Percentiles rank a stretch among this genome's conserved stretches.
Conservation (phyloP, 1,140 invertebrate genomes). For the Eurosta solidaginis region DNA sequence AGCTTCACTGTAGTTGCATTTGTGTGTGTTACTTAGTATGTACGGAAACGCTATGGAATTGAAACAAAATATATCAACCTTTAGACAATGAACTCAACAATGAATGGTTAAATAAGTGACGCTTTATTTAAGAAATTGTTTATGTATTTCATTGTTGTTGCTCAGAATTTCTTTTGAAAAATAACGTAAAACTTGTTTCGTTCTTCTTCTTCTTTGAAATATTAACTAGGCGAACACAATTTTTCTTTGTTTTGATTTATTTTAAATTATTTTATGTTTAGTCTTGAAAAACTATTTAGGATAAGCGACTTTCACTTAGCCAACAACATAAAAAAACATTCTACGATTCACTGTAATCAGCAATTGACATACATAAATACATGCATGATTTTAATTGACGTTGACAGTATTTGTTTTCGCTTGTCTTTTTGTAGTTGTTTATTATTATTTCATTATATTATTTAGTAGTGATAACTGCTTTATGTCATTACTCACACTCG, state of each 20-base stretch:
- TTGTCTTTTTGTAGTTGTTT: background rate
- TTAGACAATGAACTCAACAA: background rate
- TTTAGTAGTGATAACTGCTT: background rate
- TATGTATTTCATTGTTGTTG: background rate
- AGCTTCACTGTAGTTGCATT: background rate
- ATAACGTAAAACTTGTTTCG: background rate
- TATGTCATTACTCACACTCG: background rate
- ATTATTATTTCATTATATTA: background rate
- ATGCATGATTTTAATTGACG: background rate
- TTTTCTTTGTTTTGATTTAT: background rate
- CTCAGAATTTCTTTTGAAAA: background rate
- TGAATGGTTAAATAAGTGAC: background rate
- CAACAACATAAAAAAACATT: too few species aligned
- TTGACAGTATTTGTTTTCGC: background rate
- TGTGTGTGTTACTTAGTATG: background rate
- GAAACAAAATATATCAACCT: constrained; percentile 18
- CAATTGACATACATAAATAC: background rate
- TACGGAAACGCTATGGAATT: background rate
- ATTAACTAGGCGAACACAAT: background rate
- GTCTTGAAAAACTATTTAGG: background rate
- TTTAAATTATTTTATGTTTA: background rate
- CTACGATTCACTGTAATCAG: background rate
- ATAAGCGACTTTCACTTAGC: background rate
- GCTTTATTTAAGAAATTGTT: background rate
- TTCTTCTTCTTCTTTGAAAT: background rate